Conservation (phyloP, 1,140 invertebrate species). For the Batillaria attramentaria region DNA sequence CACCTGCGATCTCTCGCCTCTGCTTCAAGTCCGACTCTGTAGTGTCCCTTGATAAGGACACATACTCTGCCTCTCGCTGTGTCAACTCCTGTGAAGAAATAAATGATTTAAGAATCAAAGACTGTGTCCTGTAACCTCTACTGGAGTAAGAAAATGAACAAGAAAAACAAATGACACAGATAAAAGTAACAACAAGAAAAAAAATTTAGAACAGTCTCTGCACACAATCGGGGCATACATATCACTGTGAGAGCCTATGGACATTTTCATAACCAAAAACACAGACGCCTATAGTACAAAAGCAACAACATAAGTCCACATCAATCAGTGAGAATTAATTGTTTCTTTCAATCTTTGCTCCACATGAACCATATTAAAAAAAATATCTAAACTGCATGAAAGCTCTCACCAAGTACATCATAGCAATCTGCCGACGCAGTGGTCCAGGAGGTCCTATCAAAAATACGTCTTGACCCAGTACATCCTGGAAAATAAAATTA, state of each 20-base stretch:
- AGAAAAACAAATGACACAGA: neutral
- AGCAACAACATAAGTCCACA: no score
- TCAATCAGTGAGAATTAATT: no score
- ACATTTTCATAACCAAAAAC: no score
- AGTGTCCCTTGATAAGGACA: conserved; percentile 93
- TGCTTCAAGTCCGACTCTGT: conserved; percentile 98
- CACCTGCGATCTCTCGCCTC: conserved; percentile 89
- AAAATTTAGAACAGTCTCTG: neutral
- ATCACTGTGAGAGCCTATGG: no score
- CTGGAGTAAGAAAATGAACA: neutral
- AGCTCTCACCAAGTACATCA: conserved; percentile 80
- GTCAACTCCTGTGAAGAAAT: conserved; percentile 80
- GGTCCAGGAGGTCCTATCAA: conserved; percentile 92
- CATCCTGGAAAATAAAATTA: conserved; percentile 74
- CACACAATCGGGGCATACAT: no score
- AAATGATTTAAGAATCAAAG: neutral
- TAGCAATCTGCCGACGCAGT: conserved; percentile 82
- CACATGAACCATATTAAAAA: neutral
- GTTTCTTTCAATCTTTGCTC: neutral
- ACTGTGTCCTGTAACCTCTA: neutral
- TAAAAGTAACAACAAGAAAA: neutral
- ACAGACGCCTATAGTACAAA: no score
- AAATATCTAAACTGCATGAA: neutral
- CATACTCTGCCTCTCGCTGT: conserved; percentile 91
- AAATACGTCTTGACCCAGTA: conserved; percentile 95